Base-by-base conservation (phyloP, 1,140 invertebrate genomes). In the Riptortus pedestris region DNA sequence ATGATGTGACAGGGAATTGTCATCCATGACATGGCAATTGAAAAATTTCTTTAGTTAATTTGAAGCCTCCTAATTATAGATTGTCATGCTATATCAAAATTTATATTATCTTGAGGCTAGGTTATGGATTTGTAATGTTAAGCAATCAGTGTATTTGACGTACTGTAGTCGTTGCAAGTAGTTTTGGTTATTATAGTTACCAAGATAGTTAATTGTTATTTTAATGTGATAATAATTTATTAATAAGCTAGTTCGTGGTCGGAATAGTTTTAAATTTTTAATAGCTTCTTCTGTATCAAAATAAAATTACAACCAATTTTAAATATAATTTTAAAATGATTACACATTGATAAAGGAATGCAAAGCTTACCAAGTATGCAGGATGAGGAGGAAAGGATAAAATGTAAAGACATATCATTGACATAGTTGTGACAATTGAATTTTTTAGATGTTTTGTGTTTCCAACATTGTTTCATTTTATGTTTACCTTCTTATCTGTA, bases 371-470 rank as follows among this genome's bases (percentile, higher is more conserved):
- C 47, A 28, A 29, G 45, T 27, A 29, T 52, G 28, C 24, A 26
- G 7, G 61, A 63, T 29, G 61, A 63, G 31, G 61, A 63, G 18
- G 61, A 63, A 31, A 27, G 61, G n/a, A 63, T 63, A n/a, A 63
- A 63, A 51, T 63, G 61, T 63, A 51, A 18, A 43, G 33, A n/a
- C 11, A 16, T 31, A 29, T n/a, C n/a, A n/a, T n/a, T n/a, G n/a
- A n/a, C n/a, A n/a, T n/a, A n/a, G n/a, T n/a, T n/a, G n/a, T n/a
- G n/a, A n/a, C n/a, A n/a, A n/a, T n/a, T n/a, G n/a, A n/a, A n/a
- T n/a, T n/a, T 52, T n/a, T 52, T 7, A 20, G 18, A 9, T 52
- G 5, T n/a, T n/a, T 24, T n/a, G 48, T 52, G 18, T 18, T 18
- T 24, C 5, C 5, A 52, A 52, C 14, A 38, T 38, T 38, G 5